Percentiles rank a stretch among this genome's conserved stretches.
Evolutionary conservation across 2,797 vertebrate species (phyloP).

Genomic region (Heterohyrax brucei): DNA sequence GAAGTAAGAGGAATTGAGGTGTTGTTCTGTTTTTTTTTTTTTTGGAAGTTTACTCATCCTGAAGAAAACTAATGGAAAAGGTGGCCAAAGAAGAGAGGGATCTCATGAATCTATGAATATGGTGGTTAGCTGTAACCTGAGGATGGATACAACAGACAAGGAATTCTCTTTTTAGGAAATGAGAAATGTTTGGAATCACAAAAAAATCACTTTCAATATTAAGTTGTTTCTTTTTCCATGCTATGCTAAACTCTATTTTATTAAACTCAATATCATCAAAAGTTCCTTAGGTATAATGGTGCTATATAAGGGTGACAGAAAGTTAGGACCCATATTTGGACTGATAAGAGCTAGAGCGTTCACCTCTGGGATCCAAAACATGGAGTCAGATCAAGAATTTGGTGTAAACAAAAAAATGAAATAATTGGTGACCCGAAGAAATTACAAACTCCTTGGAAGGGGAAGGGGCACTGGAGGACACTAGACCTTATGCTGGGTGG

Average conservation of each 20-base stretch:
- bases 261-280: not conserved
- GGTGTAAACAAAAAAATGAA: not conserved
- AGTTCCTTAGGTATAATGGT: not conserved
- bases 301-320: not conserved
- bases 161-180: constrained; percentile 3
- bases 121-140: not conserved
- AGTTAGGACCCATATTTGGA: not conserved
- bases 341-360: not conserved
- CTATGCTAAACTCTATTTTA: not conserved
- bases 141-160: not conserved
- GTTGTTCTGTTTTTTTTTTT: not conserved
- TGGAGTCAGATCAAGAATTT: not conserved
- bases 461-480: not conserved
- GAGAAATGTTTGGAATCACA: not conserved
- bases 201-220: not conserved
- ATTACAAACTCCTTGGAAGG: not conserved
- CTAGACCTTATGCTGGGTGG: not conserved
- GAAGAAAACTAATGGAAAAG: not conserved
- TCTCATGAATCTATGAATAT: not conserved
- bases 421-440: not conserved
- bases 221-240: not conserved
- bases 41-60: not conserved
- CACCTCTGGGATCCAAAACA: not conserved
- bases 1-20: not conserved
- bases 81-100: not conserved